A percentile compares a stretch with the other conserved stretches of the same genome.
Conservation (phyloP, 2,888 invertebrate species). For the Macaria notata region DNA sequence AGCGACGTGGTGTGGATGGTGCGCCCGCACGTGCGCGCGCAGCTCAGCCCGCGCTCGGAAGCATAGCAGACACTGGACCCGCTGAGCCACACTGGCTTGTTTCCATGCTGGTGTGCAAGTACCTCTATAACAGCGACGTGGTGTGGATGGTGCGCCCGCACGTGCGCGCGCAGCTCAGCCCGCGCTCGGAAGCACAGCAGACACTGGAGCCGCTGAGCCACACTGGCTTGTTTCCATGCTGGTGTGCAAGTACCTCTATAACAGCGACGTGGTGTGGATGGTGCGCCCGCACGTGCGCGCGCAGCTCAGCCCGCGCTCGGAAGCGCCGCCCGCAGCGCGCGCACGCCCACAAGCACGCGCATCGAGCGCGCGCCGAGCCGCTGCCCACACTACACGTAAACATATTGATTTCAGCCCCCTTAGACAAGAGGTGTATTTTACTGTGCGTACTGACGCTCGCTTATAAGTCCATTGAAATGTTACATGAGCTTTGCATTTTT, state of each 20-base stretch:
- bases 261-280: conserved; percentile 59
- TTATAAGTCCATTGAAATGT: no score
- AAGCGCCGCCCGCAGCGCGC: conserved; percentile 61
- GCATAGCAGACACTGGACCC: conserved; percentile 60
- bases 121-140: conserved; percentile 62
- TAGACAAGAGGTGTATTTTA: no score
- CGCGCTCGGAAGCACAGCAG: no score
- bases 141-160: conserved; percentile 57
- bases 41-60: conserved; percentile 65
- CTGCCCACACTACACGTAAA: no score
- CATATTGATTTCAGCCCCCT: no score
- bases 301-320: conserved; percentile 60
- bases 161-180: conserved; percentile 53
- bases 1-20: conserved; percentile 55
- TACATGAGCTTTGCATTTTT: no score
- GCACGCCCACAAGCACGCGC: conserved; percentile 59
- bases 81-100: conserved; percentile 24
- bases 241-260: conserved; percentile 50
- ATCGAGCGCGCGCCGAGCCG: no score
- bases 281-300: conserved; percentile 55
- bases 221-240: no score
- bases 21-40: conserved; percentile 54
- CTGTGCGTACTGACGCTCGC: no score
- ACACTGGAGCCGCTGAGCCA: no score
- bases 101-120: no score